Evolutionary conservation across 2,797 vertebrate species (phyloP), one percentile per base, ranked within the genome.

Genomic region (Artibeus jamaicensis): DNA sequence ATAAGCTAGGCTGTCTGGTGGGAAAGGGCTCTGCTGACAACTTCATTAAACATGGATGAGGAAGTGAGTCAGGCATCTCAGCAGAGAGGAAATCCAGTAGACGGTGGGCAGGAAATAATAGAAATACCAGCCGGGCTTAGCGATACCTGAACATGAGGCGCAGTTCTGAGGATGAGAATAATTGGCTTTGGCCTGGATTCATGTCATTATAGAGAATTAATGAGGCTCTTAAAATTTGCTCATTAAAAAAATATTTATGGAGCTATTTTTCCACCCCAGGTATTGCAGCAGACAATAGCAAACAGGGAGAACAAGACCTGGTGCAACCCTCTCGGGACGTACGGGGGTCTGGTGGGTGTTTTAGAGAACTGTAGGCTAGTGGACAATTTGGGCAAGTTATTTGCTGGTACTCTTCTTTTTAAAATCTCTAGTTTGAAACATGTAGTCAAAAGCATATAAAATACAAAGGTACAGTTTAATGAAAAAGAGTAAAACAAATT

Each of bases 1-100:
- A 32, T 37, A 88, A 83, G n/a, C 55, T 55, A 46, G 85, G 82
- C 62, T 76, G 55, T 78, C 85, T 77, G 90, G 73, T 82, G 81
- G 82, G 59, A 82, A 92, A 90, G 82, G 18, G 15, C 59, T 89
- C 78, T 83, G 67, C 55, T 95, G 96, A 97, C 65, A 86, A 34
- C 74, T 89, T 97, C 96, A 97, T 95, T 97, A 97, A 97, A 96
- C 86, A 86, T 95, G 85, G 53, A 95, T 96, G 95, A 97, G 89
- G 89, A 96, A 93, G 48, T 89, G 90, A 96, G 93, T 90, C 92
- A 94, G 67, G 78, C 70, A 22, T 94, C 89, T 92, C 44, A 79
- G 87, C 70, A 84, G 90, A 89, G 78, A 95, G 96, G 92, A 96
- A 96, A 95, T 93, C 68, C 50, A 76, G 39, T 44, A 57, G 55